phyloP scores from a whole-genome alignment of 2,113 vertebrate genomes.

The Otocyon megalotis region DNA sequence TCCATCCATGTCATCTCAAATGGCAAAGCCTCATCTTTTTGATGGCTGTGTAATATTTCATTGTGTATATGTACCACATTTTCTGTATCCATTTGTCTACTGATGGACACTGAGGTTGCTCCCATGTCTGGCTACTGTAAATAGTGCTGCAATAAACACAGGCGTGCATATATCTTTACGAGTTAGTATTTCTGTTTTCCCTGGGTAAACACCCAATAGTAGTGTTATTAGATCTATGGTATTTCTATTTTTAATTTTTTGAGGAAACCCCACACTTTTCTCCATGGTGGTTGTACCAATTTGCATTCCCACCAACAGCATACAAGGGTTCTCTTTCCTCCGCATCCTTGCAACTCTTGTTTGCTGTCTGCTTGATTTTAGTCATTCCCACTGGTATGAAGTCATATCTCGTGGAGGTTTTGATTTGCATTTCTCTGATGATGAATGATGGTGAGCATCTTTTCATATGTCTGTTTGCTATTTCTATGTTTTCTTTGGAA shows the following conservation, averaged over 20 bases:
- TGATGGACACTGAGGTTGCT: background rate
- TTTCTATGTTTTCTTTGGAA: background rate
- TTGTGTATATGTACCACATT: background rate
- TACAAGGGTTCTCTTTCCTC: background rate
- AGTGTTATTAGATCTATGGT: background rate
- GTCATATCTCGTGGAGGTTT: background rate
- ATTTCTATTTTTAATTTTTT: background rate
- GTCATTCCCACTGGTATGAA: background rate
- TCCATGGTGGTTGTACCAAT: background rate
- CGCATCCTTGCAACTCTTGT: background rate
- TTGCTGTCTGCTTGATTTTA: background rate
- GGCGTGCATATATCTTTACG: background rate
- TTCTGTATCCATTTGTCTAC: background rate
- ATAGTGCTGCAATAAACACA: background rate
- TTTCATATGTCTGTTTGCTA: background rate
- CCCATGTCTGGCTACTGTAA: background rate
- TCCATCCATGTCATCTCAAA: background rate
- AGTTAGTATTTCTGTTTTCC: background rate
- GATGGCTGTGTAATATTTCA: background rate
- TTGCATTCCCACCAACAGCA: background rate
- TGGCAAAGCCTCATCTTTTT: background rate
- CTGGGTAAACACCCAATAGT: background rate
- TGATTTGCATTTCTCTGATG: background rate
- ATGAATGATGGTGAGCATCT: background rate
- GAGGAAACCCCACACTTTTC: background rate